Evolutionary conservation across 2,888 invertebrate species (phyloP).

Genomic region (Lissonota sp.): DNA sequence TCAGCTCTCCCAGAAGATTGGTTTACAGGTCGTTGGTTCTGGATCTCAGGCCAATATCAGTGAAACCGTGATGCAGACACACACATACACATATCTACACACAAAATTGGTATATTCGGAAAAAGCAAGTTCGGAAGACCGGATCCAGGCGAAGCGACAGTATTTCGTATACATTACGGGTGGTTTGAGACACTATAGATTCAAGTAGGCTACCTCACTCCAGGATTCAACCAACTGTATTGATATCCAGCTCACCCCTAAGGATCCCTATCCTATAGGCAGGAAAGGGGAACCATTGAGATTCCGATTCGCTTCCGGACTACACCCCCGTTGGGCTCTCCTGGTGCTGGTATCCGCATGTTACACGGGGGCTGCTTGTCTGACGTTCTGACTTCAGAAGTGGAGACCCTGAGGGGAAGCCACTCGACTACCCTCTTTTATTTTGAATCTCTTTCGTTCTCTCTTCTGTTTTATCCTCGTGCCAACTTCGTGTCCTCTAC

Average conservation of each 20-base stretch:
- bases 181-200: slow-evolving; percentile 62
- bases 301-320: slow-evolving; percentile 75
- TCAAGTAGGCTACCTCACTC: slow-evolving; percentile 33
- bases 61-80: slow-evolving; percentile 46
- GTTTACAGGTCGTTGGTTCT: slow-evolving; percentile 55
- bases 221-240: slow-evolving; percentile 63
- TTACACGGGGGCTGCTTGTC: too few species aligned
- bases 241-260: slow-evolving; percentile 58
- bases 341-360: neutral
- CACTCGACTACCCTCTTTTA: slow-evolving; percentile 61
- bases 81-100: neutral
- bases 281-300: slow-evolving; percentile 69
- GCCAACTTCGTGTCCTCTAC: slow-evolving; percentile 48
- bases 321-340: slow-evolving; percentile 33
- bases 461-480: slow-evolving; percentile 21
- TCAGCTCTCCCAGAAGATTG: slow-evolving; percentile 40
- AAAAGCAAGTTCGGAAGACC: too few species aligned
- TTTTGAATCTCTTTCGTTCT: slow-evolving; percentile 48
- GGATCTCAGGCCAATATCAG: slow-evolving; percentile 42
- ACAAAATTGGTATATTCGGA: too few species aligned
- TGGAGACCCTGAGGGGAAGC: slow-evolving; percentile 57
- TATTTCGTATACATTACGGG: slow-evolving; percentile 64
- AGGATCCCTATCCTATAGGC: too few species aligned
- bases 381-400: slow-evolving; percentile 52
- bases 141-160: slow-evolving; percentile 32